Evolutionary conservation across 2,113 vertebrate species (phyloP).

Genomic region (Eptesicus fuscus): DNA sequence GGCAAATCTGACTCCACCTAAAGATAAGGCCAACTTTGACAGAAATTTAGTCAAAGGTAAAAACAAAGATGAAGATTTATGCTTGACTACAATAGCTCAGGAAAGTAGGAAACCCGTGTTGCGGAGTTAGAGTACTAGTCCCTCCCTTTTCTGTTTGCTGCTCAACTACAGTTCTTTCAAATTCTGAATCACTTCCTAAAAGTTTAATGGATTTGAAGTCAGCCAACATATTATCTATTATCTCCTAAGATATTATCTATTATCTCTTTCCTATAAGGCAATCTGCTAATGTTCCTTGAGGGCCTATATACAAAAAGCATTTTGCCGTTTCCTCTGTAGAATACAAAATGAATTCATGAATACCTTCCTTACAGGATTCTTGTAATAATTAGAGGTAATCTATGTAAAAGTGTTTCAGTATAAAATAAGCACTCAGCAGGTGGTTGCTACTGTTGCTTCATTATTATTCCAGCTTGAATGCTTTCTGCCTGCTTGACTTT

Average conservation of each 20-base stretch:
- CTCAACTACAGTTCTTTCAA: background rate
- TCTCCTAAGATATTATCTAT: background rate
- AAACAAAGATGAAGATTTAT: background rate
- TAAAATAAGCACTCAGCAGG: background rate
- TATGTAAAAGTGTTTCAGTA: background rate
- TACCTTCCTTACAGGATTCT: background rate
- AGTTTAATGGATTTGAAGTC: conserved; percentile 2
- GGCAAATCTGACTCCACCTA: background rate
- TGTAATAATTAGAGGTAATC: background rate
- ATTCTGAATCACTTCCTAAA: conserved; percentile 14
- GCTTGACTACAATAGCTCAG: background rate
- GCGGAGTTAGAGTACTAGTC: background rate
- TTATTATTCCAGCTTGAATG: background rate
- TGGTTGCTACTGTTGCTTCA: background rate
- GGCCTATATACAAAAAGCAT: background rate
- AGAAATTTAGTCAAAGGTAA: background rate
- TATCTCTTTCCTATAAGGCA: background rate
- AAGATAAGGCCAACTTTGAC: background rate
- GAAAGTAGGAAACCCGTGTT: background rate
- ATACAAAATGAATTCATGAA: background rate
- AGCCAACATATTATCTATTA: background rate
- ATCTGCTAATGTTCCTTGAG: background rate
- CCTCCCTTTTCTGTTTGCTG: background rate
- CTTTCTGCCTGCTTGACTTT: background rate
- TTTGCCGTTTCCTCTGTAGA: background rate